Evolutionary conservation across 2,888 invertebrate species (phyloP).

Genomic region (Platypus cylindrus): DNA sequence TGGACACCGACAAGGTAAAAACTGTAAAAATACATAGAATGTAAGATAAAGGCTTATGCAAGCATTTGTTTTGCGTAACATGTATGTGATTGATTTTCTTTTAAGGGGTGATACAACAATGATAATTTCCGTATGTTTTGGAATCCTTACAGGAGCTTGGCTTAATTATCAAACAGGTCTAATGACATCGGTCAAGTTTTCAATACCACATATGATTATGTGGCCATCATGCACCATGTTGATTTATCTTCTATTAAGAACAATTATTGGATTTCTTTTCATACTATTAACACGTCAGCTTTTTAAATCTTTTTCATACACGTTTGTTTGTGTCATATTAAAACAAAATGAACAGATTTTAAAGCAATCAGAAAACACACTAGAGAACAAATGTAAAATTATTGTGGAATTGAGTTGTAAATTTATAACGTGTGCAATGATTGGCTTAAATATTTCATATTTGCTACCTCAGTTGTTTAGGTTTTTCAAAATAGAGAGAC

Average conservation of each 20-base stretch:
- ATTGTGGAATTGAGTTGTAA: conserved; percentile 73
- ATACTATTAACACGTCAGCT: conserved; percentile 55
- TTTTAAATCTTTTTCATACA: conserved; percentile 57
- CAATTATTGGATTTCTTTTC: conserved; percentile 62
- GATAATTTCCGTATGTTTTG: conserved; percentile 71
- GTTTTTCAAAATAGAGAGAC: conserved; percentile 62
- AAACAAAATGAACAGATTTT: conserved; percentile 54
- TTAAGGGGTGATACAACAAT: conserved; percentile 80
- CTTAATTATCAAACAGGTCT: conserved; percentile 69
- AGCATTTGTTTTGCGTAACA: background rate
- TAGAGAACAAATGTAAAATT: conserved; percentile 57
- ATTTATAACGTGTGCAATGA: conserved; percentile 66
- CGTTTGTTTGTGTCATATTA: conserved; percentile 55
- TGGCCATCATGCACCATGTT: conserved; percentile 68
- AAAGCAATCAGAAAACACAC: conserved; percentile 48
- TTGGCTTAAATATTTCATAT: conserved; percentile 68
- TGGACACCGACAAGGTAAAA: conserved; percentile 81
- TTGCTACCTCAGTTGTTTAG: conserved; percentile 67
- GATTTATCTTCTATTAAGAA: conserved; percentile 52
- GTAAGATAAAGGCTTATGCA: too few species aligned
- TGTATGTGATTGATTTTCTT: conserved; percentile 27
- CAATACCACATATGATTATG: conserved; percentile 57
- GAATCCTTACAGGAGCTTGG: conserved; percentile 72
- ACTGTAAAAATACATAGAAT: too few species aligned
- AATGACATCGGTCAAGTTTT: conserved; percentile 43